Conservation (phyloP, 2,113 vertebrate genomes). For the Poecile atricapillus region DNA sequence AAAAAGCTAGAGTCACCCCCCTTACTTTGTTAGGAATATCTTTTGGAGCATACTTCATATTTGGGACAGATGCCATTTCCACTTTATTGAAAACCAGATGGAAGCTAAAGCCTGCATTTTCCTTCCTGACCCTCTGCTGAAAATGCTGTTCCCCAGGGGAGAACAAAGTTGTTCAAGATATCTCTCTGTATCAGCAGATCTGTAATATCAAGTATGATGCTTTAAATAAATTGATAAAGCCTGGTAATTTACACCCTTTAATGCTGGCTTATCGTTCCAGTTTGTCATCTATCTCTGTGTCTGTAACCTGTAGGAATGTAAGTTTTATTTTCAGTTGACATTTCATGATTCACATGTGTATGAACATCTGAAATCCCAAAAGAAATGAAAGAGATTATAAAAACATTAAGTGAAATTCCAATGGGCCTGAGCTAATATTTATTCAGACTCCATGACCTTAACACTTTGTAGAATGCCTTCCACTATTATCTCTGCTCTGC, state of each 20-base stretch:
- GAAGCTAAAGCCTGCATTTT: not conserved
- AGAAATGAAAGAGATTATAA: slow-evolving; percentile 10
- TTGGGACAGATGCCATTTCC: not conserved
- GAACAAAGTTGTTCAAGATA: not conserved
- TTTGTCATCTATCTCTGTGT: not conserved
- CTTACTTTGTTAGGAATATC: not conserved
- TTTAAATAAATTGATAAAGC: not conserved
- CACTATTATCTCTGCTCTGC: not conserved
- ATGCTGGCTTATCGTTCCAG: not conserved
- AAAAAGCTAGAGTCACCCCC: not conserved
- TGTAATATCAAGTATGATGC: not conserved
- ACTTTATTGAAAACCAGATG: not conserved
- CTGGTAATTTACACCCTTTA: not conserved
- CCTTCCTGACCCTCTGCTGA: not conserved
- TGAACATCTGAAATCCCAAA: not conserved
- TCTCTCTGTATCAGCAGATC: not conserved
- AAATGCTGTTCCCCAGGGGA: not conserved
- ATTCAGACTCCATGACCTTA: slow-evolving; percentile 20
- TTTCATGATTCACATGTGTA: not conserved
- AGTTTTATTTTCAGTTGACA: not conserved
- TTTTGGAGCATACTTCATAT: not conserved
- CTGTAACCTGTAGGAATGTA: not conserved
- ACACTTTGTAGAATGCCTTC: not conserved
- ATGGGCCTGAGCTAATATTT: slow-evolving; percentile 14
- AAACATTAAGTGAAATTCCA: slow-evolving; percentile 30